These are phyloP conservation scores for Ostrea edulis DNA, from an alignment of 1,140 invertebrate species.

Conservation along the genomic window DNA sequence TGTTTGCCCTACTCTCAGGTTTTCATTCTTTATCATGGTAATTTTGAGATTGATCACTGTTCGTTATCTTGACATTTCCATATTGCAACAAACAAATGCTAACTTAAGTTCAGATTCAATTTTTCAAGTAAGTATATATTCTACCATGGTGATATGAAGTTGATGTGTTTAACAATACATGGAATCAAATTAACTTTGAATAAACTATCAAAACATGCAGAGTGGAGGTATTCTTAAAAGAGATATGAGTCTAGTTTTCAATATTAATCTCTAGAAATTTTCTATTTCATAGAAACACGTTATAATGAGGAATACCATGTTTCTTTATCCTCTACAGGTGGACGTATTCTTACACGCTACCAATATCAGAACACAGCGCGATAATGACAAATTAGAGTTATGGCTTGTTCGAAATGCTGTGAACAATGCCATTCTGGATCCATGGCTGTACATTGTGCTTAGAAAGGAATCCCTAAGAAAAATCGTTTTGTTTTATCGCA, in stretches of 20 bases:
- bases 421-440: background rate
- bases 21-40: no score
- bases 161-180: no score
- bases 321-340: background rate
- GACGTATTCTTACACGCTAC: background rate
- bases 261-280: background rate
- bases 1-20: no score
- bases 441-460: background rate
- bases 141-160: no score
- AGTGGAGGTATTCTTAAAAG: background rate
- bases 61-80: no score
- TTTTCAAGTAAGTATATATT: no score
- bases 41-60: no score
- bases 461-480: background rate
- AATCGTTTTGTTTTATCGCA: background rate
- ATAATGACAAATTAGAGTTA: background rate
- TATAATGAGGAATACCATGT: background rate
- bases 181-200: no score
- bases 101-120: no score
- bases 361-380: background rate
- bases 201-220: no score
- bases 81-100: no score
- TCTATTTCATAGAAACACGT: background rate
- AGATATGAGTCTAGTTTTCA: no score
- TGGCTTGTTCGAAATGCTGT: background rate